phyloP scores from a whole-genome alignment of 1,140 invertebrate genomes.

The Drosophila albomicans region DNA sequence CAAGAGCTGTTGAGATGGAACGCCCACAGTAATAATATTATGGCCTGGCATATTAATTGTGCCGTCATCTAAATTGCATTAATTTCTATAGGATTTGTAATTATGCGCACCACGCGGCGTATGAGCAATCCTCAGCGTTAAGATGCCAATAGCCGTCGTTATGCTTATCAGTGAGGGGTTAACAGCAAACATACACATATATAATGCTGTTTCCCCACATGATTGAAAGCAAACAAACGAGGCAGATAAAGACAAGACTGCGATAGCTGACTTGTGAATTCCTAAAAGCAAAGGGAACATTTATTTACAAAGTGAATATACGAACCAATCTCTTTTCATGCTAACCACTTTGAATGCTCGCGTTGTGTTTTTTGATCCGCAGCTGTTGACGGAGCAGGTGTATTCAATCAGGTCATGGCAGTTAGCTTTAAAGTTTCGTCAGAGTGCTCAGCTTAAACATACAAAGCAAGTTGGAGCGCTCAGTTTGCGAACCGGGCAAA shows the following conservation, averaged over 20 bases:
- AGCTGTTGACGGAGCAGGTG: constrained; percentile 3
- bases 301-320: constrained; percentile 23
- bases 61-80: constrained; percentile 35
- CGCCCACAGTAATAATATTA: constrained; percentile 27
- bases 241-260: neutral
- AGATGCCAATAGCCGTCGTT: constrained; percentile 2
- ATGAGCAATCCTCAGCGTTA: constrained; percentile 21
- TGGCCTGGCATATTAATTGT: constrained; percentile 37
- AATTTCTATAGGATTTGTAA: constrained; percentile 38
- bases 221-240: constrained; percentile 38
- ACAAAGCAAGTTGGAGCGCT: constrained; percentile 21
- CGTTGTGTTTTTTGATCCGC: neutral
- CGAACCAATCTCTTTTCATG: constrained; percentile 5
- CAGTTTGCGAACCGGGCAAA: neutral
- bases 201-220: constrained; percentile 12
- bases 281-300: constrained; percentile 22
- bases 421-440: neutral
- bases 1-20: neutral
- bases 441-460: neutral
- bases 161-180: neutral
- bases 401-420: constrained; percentile 16
- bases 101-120: constrained; percentile 21
- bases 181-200: neutral
- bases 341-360: neutral
- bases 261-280: constrained; percentile 9